Evolutionary conservation across 2,113 vertebrate species (phyloP), one percentile per base, ranked within the genome.

Genomic region (Oxyruncus cristatus): DNA sequence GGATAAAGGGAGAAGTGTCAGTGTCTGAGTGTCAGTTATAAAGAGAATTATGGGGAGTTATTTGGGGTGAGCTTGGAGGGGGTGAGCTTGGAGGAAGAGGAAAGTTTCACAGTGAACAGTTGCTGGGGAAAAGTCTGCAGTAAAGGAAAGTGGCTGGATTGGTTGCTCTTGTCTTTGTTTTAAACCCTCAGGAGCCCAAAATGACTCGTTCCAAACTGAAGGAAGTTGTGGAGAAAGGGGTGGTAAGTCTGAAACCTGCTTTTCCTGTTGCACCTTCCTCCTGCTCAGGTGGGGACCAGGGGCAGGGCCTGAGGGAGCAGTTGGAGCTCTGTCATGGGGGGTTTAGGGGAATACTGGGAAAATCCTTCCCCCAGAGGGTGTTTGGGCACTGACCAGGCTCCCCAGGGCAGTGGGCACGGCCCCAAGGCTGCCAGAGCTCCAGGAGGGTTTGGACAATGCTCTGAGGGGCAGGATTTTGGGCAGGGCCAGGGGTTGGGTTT

Each of bases 151-250:
- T 2, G 65, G 30, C 56, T 94, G 62, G 68, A 67, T 14, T 76
- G 10, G 20, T 47, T 74, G 9, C 44, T 78, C 18, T 75, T 78
- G 30, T 95, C 26, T 81, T 81, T 85, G 92, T 63, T 72, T 61
- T 70, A 21, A 79, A 86, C 66, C 61, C 63, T 67, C 92, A 99
- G 99, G 99, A 99, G 73, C 99, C 99, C 37, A 99, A 99, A 97
- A 99, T 99, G 99, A 99, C 99, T 32, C 98, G 99, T n/a, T 99
- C 99, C 75, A 99, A 99, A 91, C 97, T 99, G 71, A 99, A 98
- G 88, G 98, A 99, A 74, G 99, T 99, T 14, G 98, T 99, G 68
- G 98, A 99, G 92, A 99, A 98, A 95, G 99, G 99, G 91, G 99
- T 99, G 98, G 99, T 99, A 63, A 97, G 99, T 98, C 8, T 8